Conservation (phyloP, 2,888 invertebrate species). For the Sabellastarte sp. region DNA sequence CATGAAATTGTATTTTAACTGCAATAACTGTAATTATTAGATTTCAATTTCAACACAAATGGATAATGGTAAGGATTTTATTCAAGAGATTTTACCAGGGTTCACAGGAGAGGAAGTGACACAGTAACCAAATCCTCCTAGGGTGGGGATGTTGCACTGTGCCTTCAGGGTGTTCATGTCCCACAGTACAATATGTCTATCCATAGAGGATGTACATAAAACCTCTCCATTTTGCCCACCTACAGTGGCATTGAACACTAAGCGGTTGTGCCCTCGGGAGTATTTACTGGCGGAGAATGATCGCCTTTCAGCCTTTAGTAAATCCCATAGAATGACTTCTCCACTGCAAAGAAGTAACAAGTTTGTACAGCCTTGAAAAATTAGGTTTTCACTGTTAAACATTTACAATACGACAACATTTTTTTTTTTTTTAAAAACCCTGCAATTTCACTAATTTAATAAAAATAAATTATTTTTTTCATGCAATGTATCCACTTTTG, state of each 20-base stretch:
- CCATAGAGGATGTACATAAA: slow-evolving; percentile 50
- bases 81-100: slow-evolving; percentile 66
- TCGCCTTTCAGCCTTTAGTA: slow-evolving; percentile 52
- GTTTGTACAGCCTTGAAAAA: too few relatives aligned
- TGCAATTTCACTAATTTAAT: too few relatives aligned
- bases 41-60: too few relatives aligned
- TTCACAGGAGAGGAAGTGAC: slow-evolving; percentile 71
- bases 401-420: too few relatives aligned
- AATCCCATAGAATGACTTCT: slow-evolving; percentile 68
- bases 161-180: slow-evolving; percentile 36
- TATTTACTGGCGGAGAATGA: slow-evolving; percentile 27
- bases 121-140: slow-evolving; percentile 69
- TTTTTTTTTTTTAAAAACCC: too few relatives aligned
- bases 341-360: slow-evolving; percentile 61
- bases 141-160: slow-evolving; percentile 61
- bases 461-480: too few relatives aligned
- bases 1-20: too few relatives aligned
- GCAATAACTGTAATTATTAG: too few relatives aligned
- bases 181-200: slow-evolving; percentile 58
- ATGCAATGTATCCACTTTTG: too few relatives aligned
- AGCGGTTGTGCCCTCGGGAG: slow-evolving; percentile 62
- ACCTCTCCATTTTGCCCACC: slow-evolving; percentile 31
- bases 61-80: too few relatives aligned
- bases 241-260: slow-evolving; percentile 68
- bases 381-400: too few relatives aligned